Evolutionary conservation across 2,888 invertebrate genomes (phyloP).

Genomic region (Arge pagana): DNA sequence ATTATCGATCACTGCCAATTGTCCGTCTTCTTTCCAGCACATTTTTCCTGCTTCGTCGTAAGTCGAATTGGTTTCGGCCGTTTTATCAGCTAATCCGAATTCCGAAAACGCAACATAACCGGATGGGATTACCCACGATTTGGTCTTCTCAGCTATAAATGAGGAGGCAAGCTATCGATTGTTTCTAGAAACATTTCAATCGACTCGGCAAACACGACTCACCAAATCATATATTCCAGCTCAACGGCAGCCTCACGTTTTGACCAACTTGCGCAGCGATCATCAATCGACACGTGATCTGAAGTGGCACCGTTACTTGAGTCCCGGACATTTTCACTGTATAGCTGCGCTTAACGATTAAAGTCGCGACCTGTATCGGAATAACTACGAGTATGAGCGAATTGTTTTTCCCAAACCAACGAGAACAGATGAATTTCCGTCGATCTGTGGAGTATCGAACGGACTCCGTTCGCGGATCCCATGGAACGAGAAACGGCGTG

Average conservation of each 20-base stretch:
- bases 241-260: background rate
- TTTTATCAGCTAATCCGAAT: background rate
- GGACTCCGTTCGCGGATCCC: too few species aligned
- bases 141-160: background rate
- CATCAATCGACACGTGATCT: background rate
- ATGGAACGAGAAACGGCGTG: too few species aligned
- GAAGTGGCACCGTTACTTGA: background rate
- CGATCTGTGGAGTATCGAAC: too few species aligned
- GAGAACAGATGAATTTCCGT: too few species aligned
- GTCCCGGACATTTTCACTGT: background rate
- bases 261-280: too few species aligned
- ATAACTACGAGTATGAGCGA: too few species aligned
- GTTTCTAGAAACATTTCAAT: background rate
- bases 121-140: background rate
- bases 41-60: background rate
- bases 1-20: constrained; percentile 6
- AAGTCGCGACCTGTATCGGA: too few species aligned
- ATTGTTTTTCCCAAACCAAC: too few species aligned
- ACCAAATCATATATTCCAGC: background rate
- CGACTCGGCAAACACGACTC: background rate
- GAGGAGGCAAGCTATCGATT: background rate
- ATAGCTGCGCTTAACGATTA: too few species aligned
- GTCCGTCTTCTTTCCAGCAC: background rate
- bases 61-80: background rate
- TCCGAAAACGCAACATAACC: background rate